phyloP scores from a whole-genome alignment of 2,113 vertebrate species.

The Thinocorus orbignyianus region DNA sequence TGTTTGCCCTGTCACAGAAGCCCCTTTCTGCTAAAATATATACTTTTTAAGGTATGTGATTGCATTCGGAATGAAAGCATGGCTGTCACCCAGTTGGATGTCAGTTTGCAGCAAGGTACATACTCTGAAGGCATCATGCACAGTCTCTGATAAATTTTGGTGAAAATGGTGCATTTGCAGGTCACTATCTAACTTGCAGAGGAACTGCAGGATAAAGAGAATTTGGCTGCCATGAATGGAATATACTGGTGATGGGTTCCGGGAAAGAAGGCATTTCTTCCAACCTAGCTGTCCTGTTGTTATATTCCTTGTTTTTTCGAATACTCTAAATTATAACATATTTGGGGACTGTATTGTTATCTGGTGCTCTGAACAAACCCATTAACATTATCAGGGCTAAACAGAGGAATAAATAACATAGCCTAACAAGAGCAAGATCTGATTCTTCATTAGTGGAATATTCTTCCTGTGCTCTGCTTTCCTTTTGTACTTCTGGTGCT shows the following conservation, averaged over 20 bases:
- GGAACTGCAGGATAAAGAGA: background rate
- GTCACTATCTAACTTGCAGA: background rate
- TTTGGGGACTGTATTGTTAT: background rate
- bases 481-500: background rate
- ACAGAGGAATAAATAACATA: background rate
- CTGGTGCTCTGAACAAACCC: background rate
- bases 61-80: background rate
- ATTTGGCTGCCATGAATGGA: background rate
- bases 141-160: background rate
- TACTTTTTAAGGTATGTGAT: background rate
- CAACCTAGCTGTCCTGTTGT: background rate
- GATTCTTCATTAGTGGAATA: background rate
- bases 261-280: background rate
- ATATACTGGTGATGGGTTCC: too few species aligned
- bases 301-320: background rate
- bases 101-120: background rate
- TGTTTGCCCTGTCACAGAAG: background rate
- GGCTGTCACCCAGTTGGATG: background rate
- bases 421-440: background rate
- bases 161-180: background rate
- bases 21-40: background rate
- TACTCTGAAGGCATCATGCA: background rate
- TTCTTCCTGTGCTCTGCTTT: slow-evolving; percentile 6
- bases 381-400: background rate
- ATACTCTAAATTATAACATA: background rate